Base-by-base conservation (phyloP, 2,797 vertebrate species). In the Takifugu ocellatus region DNA sequence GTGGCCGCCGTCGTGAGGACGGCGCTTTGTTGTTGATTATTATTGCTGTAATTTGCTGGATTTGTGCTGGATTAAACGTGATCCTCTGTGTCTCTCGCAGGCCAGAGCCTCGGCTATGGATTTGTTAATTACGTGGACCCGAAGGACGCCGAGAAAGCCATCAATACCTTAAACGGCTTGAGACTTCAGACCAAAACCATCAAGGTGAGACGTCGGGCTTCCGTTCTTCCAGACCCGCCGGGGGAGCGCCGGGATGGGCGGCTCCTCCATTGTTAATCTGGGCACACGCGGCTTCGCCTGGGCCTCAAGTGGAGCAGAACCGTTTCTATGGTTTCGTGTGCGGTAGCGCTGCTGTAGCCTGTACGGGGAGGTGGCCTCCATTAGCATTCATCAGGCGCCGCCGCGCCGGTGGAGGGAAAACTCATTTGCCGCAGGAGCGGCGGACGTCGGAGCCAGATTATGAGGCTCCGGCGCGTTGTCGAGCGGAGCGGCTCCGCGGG, bases 111-210 rank as follows among this genome's bases (percentile, higher is more conserved):
- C 85, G 97, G 97, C 70, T 99, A 98, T 52, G 97, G 97, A 61
- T 99, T 99, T 91, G 96, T 99, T 78, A 99, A 99, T 89, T 99
- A 99, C 1, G 92, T 95, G 85, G 96, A 98, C 51, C 93, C 95
- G 6, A 99, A 99, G 91, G 96, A 98, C 74, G 96, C 97, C 6
- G 96, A 98, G 79, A 99, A 99, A 87, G 97, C 97, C 73, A 97
- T 99, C 85, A 98, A 96, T 84, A 99, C 97, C 29, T 88, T 99
- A 85, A 99, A 97, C 72, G 97, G 96, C 88, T 89, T 99, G 84
- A 93, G 97, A 92, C 96, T 99, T 84, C 97, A 99, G 88, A 99
- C 97, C 79, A 99, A 99, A 93, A 99, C 96, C 77, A 99, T 99
- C 85, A 99, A 99, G 93, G 97, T 99, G n/a, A 60, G 48, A 55